phyloP scores from a whole-genome alignment of 2,888 invertebrate species.

The Sisyra terminalis region DNA sequence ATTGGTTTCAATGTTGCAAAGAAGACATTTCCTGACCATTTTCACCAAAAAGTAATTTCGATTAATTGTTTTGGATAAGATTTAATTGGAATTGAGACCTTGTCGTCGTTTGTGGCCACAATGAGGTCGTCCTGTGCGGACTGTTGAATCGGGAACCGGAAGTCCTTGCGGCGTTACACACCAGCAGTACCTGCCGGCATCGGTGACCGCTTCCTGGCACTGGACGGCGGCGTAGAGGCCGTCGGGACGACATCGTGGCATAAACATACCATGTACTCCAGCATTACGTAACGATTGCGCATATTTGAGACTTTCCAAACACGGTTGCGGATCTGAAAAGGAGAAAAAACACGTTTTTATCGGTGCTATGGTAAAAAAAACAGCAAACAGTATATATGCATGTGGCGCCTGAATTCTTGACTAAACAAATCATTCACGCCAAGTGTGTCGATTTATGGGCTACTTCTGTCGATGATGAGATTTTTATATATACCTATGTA shows the following conservation, averaged over 20 bases:
- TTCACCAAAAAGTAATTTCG: not conserved
- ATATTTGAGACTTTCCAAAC: slow-evolving; percentile 1
- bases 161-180: slow-evolving; percentile 70
- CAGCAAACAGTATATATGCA: not conserved
- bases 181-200: slow-evolving; percentile 64
- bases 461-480: not conserved
- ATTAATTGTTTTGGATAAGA: not conserved
- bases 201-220: slow-evolving; percentile 44
- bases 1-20: not conserved
- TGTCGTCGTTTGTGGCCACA: slow-evolving; percentile 31
- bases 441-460: not conserved
- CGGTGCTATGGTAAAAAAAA: not conserved
- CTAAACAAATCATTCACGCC: too few relatives aligned
- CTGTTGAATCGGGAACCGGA: slow-evolving; percentile 66
- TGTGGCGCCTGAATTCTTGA: not conserved
- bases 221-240: slow-evolving; percentile 76
- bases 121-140: slow-evolving; percentile 49
- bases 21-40: not conserved
- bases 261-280: slow-evolving; percentile 34
- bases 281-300: slow-evolving; percentile 11
- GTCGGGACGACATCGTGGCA: slow-evolving; percentile 66
- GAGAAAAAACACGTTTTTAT: not conserved
- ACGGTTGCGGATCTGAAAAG: slow-evolving; percentile 5
- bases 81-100: not conserved
- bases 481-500: not conserved